These are phyloP conservation scores for Azemiops feae DNA, from an alignment of 2,113 vertebrate species.

Conservation along the genomic window DNA sequence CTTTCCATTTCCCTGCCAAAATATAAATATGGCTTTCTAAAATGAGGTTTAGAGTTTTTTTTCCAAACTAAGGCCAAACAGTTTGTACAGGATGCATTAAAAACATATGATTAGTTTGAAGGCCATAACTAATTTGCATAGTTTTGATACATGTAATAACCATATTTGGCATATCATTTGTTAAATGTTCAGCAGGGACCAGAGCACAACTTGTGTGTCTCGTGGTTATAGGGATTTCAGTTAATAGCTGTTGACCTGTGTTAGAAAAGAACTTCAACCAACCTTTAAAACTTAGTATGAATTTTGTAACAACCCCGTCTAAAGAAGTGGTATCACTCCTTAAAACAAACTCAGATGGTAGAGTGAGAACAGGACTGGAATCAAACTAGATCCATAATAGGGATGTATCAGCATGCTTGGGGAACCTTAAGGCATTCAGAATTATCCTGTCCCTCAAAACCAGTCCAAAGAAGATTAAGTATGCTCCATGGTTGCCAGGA, in stretches of 20 bases:
- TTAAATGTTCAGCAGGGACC: neutral
- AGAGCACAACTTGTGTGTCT: neutral
- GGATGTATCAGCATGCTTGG: neutral
- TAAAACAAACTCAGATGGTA: neutral
- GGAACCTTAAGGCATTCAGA: neutral
- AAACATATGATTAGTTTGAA: neutral
- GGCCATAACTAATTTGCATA: neutral
- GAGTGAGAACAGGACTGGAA: neutral
- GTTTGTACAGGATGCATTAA: neutral
- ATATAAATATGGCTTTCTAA: constrained; percentile 8
- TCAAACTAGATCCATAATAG: neutral
- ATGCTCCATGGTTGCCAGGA: neutral
- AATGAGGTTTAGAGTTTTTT: neutral
- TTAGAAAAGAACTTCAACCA: neutral
- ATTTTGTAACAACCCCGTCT: neutral
- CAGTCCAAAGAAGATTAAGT: neutral
- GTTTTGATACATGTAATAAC: neutral
- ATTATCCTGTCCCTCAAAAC: neutral
- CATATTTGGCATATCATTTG: neutral
- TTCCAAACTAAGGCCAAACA: neutral
- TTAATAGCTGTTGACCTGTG: neutral
- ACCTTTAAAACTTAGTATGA: neutral
- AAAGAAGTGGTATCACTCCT: neutral
- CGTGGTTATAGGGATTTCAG: neutral
- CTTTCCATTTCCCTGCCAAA: neutral